These are phyloP conservation scores for Oreochromis grahami DNA, from an alignment of 2,797 vertebrate species.

Conservation along the genomic window DNA sequence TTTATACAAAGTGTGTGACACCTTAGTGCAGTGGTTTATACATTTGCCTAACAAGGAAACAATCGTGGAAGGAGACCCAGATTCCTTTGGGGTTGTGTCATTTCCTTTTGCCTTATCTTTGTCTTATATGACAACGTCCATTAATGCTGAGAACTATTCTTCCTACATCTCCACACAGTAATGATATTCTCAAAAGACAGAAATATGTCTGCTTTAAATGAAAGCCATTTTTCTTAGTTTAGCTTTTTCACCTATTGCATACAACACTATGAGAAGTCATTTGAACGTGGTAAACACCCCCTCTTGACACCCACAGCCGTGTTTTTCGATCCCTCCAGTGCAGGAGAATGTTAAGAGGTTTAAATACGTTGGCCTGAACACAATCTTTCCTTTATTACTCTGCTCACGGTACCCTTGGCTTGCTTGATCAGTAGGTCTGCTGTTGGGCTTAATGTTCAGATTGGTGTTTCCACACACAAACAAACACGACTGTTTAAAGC, in stretches of 20 bases:
- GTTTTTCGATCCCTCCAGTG: neutral
- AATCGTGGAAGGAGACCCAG: neutral
- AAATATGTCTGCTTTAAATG: neutral
- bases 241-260: neutral
- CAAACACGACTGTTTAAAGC: conserved; percentile 58
- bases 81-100: neutral
- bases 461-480: conserved; percentile 49
- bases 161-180: neutral
- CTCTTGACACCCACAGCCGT: neutral
- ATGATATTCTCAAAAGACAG: neutral
- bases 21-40: neutral
- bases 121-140: neutral
- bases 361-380: conserved; percentile 38
- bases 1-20: neutral
- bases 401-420: conserved; percentile 4
- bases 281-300: neutral
- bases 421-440: conserved; percentile 40
- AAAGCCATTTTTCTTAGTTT: conserved; percentile 11
- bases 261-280: neutral
- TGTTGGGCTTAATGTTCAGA: conserved; percentile 44
- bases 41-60: neutral
- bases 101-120: neutral
- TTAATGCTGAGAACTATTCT: neutral
- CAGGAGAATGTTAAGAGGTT: conserved; percentile 35
- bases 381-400: conserved; percentile 36